A percentile compares a stretch with the other conserved stretches of the same genome.
Conservation (phyloP, 1,140 invertebrate species). For the Hylaeus anthracinus region DNA sequence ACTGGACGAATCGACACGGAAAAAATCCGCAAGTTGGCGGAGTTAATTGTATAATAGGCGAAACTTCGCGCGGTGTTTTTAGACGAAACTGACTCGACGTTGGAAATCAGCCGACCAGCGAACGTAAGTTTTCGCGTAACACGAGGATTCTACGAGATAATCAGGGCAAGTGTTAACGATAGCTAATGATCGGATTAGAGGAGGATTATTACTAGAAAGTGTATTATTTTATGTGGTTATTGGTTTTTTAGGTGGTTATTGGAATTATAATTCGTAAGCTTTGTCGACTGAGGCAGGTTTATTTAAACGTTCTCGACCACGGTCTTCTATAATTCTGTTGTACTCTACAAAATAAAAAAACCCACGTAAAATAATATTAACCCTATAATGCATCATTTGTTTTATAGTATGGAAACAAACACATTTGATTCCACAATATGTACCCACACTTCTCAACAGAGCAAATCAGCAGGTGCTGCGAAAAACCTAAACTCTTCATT, state of each 20-base stretch:
- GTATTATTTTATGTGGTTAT: too few species aligned
- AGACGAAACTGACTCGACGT: conserved; percentile 14
- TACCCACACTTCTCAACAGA: too few species aligned
- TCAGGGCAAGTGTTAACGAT: background rate
- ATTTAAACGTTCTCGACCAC: too few species aligned
- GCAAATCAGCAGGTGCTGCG: too few species aligned
- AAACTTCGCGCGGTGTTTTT: conserved; percentile 24
- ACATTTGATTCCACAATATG: too few species aligned
- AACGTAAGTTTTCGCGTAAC: background rate
- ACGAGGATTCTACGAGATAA: background rate
- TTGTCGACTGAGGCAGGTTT: too few species aligned
- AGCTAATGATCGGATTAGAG: background rate
- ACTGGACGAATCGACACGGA: background rate
- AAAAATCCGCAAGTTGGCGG: conserved; percentile 15
- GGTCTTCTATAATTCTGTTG: too few species aligned
- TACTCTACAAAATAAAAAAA: too few species aligned
- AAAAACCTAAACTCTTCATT: background rate
- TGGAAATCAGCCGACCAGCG: background rate
- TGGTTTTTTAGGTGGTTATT: background rate
- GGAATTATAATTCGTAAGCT: background rate
- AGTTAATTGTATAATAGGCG: conserved; percentile 30
- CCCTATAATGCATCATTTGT: too few species aligned
- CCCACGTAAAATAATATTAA: too few species aligned
- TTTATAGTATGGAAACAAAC: too few species aligned
- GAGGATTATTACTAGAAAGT: too few species aligned